Conservation (phyloP, 2,888 invertebrate genomes). For the Coelinius sp. region DNA sequence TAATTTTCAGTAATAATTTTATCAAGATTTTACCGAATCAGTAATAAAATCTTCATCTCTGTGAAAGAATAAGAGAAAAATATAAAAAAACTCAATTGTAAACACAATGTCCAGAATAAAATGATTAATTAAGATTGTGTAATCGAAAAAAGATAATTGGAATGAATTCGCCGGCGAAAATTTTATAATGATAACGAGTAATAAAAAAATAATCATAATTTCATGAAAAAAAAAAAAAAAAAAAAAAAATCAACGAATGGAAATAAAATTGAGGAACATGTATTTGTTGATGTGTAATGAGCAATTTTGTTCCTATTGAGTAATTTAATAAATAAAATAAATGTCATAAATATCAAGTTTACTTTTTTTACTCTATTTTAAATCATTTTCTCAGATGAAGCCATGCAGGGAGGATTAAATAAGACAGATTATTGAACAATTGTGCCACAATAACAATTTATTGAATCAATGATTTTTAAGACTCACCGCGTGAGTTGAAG, state of each 20-base stretch:
- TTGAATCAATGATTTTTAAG: slow-evolving; percentile 20
- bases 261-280: slow-evolving; percentile 29
- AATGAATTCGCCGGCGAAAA: slow-evolving; percentile 48
- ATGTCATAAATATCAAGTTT: slow-evolving; percentile 4
- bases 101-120: neutral
- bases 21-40: slow-evolving; percentile 27
- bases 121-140: neutral
- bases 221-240: slow-evolving; percentile 30
- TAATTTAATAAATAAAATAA: slow-evolving; percentile 20
- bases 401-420: neutral
- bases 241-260: slow-evolving; percentile 8
- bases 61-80: slow-evolving; percentile 9
- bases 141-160: slow-evolving; percentile 42
- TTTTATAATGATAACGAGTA: slow-evolving; percentile 60
- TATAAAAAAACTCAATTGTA: slow-evolving; percentile 3
- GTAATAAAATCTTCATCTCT: slow-evolving; percentile 26
- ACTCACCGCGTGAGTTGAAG: slow-evolving; percentile 30
- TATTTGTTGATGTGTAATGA: slow-evolving; percentile 9
- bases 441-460: slow-evolving; percentile 24
- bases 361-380: neutral
- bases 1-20: slow-evolving; percentile 17
- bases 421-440: neutral
- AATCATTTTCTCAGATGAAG: neutral
- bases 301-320: slow-evolving; percentile 8
- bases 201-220: too few species aligned